Evolutionary conservation across 2,888 invertebrate species (phyloP).

Genomic region (Ceramica pisi): DNA sequence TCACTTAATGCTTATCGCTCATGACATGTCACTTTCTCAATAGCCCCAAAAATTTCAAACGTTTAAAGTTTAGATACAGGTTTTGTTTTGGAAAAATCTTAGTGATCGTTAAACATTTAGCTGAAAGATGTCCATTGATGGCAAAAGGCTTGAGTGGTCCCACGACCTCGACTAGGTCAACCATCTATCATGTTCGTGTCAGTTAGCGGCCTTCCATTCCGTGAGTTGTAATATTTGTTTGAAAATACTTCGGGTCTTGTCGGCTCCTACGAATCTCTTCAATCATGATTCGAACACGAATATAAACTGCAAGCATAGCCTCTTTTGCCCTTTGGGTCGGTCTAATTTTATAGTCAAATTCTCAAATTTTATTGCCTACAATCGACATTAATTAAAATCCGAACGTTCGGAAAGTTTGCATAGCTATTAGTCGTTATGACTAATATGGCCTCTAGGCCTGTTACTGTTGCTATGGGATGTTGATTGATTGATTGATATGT

Average conservation of each 20-base stretch:
- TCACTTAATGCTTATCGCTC: no score
- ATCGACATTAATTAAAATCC: not conserved
- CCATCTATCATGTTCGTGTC: no score
- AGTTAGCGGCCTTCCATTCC: not conserved
- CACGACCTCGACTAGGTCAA: no score
- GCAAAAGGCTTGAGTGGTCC: not conserved
- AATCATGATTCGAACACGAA: not conserved
- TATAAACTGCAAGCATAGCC: not conserved
- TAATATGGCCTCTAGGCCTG: slow-evolving; percentile 1
- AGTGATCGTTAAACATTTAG: not conserved
- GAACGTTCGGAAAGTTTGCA: slow-evolving; percentile 1
- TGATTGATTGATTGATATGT: not conserved
- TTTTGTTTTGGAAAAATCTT: no score
- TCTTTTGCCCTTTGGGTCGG: not conserved
- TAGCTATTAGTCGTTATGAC: not conserved
- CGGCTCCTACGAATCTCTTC: not conserved
- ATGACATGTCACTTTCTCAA: no score
- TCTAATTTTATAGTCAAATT: slow-evolving; percentile 2
- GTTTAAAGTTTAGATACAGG: no score
- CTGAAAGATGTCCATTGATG: not conserved
- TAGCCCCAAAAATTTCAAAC: no score
- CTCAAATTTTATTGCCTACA: not conserved
- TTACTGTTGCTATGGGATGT: slow-evolving; percentile 11
- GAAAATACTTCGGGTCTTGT: not conserved
- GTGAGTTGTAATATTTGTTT: not conserved